Base-by-base conservation (phyloP, 23 tunicate genomes). In the Phallusia fumigata region DNA sequence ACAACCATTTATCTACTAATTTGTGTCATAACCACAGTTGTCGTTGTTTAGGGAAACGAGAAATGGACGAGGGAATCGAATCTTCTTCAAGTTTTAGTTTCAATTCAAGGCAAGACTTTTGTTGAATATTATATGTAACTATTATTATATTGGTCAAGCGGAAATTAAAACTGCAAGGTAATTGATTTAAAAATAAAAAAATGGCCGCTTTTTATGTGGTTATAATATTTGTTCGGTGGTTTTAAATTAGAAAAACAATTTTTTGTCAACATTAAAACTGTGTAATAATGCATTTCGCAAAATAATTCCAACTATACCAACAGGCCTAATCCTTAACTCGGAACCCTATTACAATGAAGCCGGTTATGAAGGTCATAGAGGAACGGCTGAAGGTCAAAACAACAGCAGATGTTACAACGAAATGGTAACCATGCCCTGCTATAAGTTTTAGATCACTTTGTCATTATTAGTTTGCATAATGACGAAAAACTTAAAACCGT, bases 341-440 rank as follows among this genome's bases (percentile, higher is more conserved):
- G 97, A 91, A 44, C 97, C 97, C 0, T 91, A 91, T 79, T 91
- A 76, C 81, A 91, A 91, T 35, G 97, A 91, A 75, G 91, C 97
- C 0, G 97, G 97, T 21, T 91, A 83, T 77, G 97, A 91, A 83
- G 85, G 86, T 19, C 97, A 87, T 49, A 52, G 91, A 53, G 88
- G 85, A 34, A 79, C 85, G 16, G 52, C 88, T 26, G 88, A 84
- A 74, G 97, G 97, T 31, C 35, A 35, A 21, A 80, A 64, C 24
- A 84, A 81, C 73, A 87, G 91, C 64, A 44, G 97, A 76, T 83
- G 85, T 74, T 91, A 91, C 78, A 91, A 91, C 79, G 97, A 91
- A 86, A 90, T 90, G 95, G 95, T 90, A 26, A 72, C 47, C 47
- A 3, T 40, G 47, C 47, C 47, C 10, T 40, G 47, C 10, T 40